Evolutionary conservation across 2,797 vertebrate genomes (phyloP), one percentile per base, ranked within the genome.

Genomic region (Gymnocypris eckloni): DNA sequence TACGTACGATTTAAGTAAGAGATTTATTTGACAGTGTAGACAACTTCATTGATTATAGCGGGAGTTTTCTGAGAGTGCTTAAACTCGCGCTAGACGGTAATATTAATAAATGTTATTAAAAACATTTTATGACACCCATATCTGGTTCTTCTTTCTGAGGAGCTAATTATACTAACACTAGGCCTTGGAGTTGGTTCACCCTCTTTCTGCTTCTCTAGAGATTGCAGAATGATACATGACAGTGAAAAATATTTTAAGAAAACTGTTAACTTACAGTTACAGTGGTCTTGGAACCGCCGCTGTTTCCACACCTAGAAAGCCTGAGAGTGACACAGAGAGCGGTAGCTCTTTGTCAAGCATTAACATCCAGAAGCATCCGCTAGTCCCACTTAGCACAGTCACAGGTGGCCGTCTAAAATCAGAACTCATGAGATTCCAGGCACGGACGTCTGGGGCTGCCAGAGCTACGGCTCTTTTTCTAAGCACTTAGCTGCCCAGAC

Each of bases 401-500:
- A 52, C 66, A 64, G 45, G 22, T 79, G 59, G 37, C 16, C 28
- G 33, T 33, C 59, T 76, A 80, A 86, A 79, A 75, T 67, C 54
- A 64, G 28, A 76, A 56, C 71, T 81, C 69, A 56, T 61, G 70
- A 81, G 79, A 81, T 75, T 52, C 72, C 64, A 72, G 43, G 85
- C 52, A 81, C 52, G 20, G 22, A 59, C 15, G 5, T 39, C 41
- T n/a, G 78, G 28, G 67, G 69, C 69, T 22, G 39, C 39, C 78
- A 66, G 69, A 81, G 54, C 79, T 72, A 41, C 3, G 1, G 20
- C 37, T 69, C 48, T 76, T 52, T 75, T 64, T 80, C 56, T 56
- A 61, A 75, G 70, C 85, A 86, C 59, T 86, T 86, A 54, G 71
- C 79, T 66, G 71, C 71, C 70, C 56, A 82, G 33, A 79, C 56